Evolutionary conservation across 2,888 invertebrate genomes (phyloP), one percentile per base, ranked within the genome.

Genomic region (Cephus pygmeus): DNA sequence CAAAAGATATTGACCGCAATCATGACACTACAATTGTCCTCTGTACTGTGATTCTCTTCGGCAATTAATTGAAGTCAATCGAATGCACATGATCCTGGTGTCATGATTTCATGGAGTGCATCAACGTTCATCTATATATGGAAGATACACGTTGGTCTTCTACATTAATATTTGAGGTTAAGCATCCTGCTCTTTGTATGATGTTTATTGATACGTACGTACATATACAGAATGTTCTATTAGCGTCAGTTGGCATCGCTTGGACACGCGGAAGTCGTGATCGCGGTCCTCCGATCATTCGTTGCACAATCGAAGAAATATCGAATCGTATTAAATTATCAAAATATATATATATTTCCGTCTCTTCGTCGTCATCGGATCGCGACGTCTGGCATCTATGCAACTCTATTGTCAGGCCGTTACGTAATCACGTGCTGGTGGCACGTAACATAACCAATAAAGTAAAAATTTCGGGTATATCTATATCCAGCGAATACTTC

Each of bases 1-100:
- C 79, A 79, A 79, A 69, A 34, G 79, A 69, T 69, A 76, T 79
- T 73, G 76, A 79, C 74, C 23, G 35, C 74, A 35, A 74, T 36
- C 34, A 34, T 35, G 35, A 35, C 36, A 74, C 74, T 23, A 23
- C 6, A 12, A 35, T 34, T 34, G 23, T 56, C 56, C 34, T 30
- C 30, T 36, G 74, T 12, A 23, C n/a, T 11, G 12, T 4, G 74
- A 74, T 36, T 33, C 35, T 12, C 11, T 74, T 34, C 12, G 34
- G 2, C 56, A n/a, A 23, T 23, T 23, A 23, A 74, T 33, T 34
- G 74, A 74, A 33, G 74, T 35, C 74, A 74, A 74, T 74, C 35
- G 74, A 23, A 33, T 34, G 36, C 36, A 15, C 35, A 74, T 35
- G 34, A 34, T 34, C 35, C n/a, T 31, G 23, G 74, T 34, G 74